These are phyloP conservation scores for Dolichopus griseipennis DNA, from an alignment of 2,888 invertebrate species.

Conservation along the genomic window DNA sequence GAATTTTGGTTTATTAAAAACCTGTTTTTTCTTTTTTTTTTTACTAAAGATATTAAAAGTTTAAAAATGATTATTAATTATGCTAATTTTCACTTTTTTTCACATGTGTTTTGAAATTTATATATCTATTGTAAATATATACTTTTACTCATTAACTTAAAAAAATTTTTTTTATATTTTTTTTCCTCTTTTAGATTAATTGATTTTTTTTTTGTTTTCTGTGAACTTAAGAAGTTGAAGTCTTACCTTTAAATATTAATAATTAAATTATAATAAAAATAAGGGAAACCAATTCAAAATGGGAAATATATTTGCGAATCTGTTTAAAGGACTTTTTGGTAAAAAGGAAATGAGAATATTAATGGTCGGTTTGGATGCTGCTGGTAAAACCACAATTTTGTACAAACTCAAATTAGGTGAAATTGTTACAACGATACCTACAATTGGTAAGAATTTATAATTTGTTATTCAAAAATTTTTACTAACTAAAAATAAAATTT, in stretches of 20 bases:
- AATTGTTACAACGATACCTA: constrained; percentile 99
- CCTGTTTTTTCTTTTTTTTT: no score
- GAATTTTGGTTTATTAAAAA: no score
- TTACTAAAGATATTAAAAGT: no score
- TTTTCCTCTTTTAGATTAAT: not conserved
- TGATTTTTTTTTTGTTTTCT: constrained; percentile 16
- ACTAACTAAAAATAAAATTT: no score
- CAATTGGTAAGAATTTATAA: constrained; percentile 72
- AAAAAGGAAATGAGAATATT: constrained; percentile 99
- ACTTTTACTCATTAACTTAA: no score
- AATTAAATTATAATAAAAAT: constrained; percentile 29
- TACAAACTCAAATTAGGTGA: constrained; percentile 99
- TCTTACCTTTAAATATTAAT: constrained; percentile 15
- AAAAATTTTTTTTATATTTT: not conserved
- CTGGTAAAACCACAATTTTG: constrained; percentile 99
- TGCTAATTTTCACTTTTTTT: no score
- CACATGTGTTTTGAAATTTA: no score
- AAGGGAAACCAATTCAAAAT: constrained; percentile 55
- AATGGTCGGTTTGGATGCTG: constrained; percentile 98
- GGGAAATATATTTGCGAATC: constrained; percentile 95
- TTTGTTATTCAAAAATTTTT: not conserved
- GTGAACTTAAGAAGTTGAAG: constrained; percentile 7
- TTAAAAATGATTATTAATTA: no score
- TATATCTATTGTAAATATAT: no score
- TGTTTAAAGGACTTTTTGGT: constrained; percentile 99